Evolutionary conservation across 2,888 invertebrate genomes (phyloP).

Genomic region (Dryobota labecula): DNA sequence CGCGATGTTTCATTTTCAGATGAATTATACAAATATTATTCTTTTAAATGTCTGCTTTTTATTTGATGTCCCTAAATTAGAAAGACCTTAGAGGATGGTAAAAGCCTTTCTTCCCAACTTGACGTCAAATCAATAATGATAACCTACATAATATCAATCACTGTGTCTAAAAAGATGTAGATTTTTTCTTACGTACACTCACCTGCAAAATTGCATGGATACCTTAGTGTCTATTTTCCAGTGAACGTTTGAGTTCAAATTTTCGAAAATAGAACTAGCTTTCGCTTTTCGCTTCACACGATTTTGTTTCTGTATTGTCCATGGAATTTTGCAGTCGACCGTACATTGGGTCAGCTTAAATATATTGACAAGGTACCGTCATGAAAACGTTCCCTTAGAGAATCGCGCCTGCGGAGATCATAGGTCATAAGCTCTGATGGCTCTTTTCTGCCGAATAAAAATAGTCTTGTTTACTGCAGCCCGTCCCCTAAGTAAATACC

Average conservation of each 20-base stretch:
- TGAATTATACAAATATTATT: slow-evolving; percentile 84
- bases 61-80: slow-evolving; percentile 27
- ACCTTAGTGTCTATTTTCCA: no score
- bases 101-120: background rate
- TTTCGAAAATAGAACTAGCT: no score
- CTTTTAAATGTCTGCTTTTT: slow-evolving; percentile 72
- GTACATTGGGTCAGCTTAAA: no score
- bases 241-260: no score
- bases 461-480: background rate
- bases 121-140: background rate
- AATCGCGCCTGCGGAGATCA: background rate
- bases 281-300: no score
- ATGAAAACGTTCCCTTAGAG: background rate
- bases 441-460: no score
- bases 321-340: no score
- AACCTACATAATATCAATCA: background rate
- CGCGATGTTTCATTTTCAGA: slow-evolving; percentile 74
- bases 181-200: no score
- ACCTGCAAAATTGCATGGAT: no score
- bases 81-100: background rate
- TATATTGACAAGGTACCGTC: background rate
- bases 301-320: no score
- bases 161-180: background rate
- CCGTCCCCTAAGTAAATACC: background rate
- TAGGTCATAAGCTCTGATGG: background rate